Evolutionary conservation across 2,797 vertebrate genomes (phyloP).

Genomic region (Scyliorhinus canicula): DNA sequence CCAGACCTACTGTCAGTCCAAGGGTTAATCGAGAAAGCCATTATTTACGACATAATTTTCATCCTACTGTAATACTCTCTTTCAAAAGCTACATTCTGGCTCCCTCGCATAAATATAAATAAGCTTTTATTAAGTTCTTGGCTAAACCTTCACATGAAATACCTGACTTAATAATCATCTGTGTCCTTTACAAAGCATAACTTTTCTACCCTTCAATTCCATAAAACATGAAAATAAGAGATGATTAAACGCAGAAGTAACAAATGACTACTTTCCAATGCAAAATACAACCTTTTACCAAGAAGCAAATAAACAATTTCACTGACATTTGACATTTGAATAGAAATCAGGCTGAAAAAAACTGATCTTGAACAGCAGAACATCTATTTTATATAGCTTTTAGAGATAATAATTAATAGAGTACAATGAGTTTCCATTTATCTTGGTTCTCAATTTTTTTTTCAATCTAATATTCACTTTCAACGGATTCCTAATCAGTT

Average conservation of each 20-base stretch:
- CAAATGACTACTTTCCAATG: background rate
- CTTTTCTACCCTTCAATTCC: background rate
- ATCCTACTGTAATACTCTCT: background rate
- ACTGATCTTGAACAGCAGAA: background rate
- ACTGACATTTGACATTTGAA: background rate
- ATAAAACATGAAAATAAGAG: background rate
- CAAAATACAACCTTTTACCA: background rate
- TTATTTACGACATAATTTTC: background rate
- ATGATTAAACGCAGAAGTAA: slow-evolving; percentile 8
- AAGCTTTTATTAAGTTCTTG: background rate
- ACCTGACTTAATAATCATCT: background rate
- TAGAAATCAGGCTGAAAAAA: background rate
- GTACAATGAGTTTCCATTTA: background rate
- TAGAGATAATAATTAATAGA: background rate
- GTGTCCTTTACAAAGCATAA: background rate
- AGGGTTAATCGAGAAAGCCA: background rate
- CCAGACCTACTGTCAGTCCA: background rate
- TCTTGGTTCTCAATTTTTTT: background rate
- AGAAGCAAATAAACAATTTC: slow-evolving; percentile 29
- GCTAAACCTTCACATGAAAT: background rate
- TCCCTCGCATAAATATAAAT: background rate
- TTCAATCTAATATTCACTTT: background rate
- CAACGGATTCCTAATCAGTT: no score
- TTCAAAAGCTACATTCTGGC: background rate
- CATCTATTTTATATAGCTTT: background rate